Base-by-base conservation (phyloP, 2,888 invertebrate genomes). In the Drosophila borborema region DNA sequence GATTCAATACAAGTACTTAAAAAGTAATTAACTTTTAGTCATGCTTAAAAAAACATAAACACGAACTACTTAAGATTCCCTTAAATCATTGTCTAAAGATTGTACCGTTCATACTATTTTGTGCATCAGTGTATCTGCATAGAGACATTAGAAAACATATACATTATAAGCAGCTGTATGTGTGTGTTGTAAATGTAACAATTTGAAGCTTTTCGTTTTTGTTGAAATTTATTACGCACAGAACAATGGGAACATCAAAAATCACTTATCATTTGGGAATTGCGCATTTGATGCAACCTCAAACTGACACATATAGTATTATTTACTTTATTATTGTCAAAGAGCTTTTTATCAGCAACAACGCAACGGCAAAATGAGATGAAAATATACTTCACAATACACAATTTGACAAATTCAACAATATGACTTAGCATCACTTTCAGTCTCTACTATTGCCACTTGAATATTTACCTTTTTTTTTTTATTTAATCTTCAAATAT, bases 311-410 rank as follows among this genome's bases (percentile, higher is more conserved):
- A 67, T 58, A 69, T 72, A 75, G 71, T 68, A 77, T 74, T 86
- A 86, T 88, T 88, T 88, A 83, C 86, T 80, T 80, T 64, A 64
- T 81, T 82, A 56, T 70, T 55, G 66, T 43, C 64, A 54, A 49
- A 67, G 67, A 72, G 80, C 77, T 82, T 85, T 85, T 83, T 86
- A 86, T 77, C 81, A 88, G 62, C 72, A 65, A 43, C 53, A 62
- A 55, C 43, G 56, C 64, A 64, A 53, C 65, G 67, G 54, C 55
- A 54, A 48, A 69, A 20, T 20, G 3, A 54, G 9, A 55, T 41
- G 12, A 51, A 51, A 20, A 28, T 9, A 12, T 28, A 34, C 9
- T 20, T 14, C 23, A 40, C 16, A 23, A 49, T 43, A 2, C 5
- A 28, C 51, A 18, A 34, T 67, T 43, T 9, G 1, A 28, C 28